Evolutionary conservation across 2,888 invertebrate species (phyloP).

Genomic region (Diabrotica balteata): DNA sequence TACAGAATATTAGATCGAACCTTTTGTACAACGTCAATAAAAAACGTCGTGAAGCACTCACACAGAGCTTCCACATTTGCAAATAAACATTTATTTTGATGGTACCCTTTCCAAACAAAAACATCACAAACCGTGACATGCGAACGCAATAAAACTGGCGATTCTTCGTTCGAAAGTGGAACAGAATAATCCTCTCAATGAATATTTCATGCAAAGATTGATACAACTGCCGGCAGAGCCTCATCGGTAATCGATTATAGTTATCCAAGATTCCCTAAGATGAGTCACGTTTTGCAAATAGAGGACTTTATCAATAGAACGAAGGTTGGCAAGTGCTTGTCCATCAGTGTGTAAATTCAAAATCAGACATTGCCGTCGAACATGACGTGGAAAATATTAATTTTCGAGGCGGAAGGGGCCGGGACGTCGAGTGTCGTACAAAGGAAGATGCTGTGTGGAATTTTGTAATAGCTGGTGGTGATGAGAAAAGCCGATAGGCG

Average conservation of each 20-base stretch:
- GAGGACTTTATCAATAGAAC: constrained; percentile 26
- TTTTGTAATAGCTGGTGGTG: constrained; percentile 11
- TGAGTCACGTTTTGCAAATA: constrained; percentile 28
- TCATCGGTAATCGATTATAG: constrained; percentile 20
- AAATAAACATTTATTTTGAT: constrained; percentile 16
- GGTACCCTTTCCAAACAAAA: constrained; percentile 9
- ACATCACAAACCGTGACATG: constrained; percentile 12
- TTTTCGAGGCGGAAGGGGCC: constrained; percentile 7
- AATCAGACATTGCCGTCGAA: constrained; percentile 16
- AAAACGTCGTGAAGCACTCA: background rate
- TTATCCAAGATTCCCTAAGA: constrained; percentile 25
- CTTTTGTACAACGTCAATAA: background rate
- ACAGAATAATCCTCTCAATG: constrained; percentile 13
- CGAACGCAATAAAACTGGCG: constrained; percentile 16
- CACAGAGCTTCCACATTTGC: background rate
- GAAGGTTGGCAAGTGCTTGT: constrained; percentile 23
- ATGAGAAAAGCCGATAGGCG: background rate
- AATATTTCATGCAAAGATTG: constrained; percentile 22
- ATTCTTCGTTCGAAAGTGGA: constrained; percentile 9
- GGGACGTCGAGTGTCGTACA: background rate
- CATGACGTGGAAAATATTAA: constrained; percentile 28
- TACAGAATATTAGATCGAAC: too few relatives aligned
- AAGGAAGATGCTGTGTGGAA: constrained; percentile 2
- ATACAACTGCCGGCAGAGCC: constrained; percentile 12
- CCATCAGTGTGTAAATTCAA: constrained; percentile 21